phyloP scores from a whole-genome alignment of 64 coral and sea anemone genomes.

The Montipora cactus region DNA sequence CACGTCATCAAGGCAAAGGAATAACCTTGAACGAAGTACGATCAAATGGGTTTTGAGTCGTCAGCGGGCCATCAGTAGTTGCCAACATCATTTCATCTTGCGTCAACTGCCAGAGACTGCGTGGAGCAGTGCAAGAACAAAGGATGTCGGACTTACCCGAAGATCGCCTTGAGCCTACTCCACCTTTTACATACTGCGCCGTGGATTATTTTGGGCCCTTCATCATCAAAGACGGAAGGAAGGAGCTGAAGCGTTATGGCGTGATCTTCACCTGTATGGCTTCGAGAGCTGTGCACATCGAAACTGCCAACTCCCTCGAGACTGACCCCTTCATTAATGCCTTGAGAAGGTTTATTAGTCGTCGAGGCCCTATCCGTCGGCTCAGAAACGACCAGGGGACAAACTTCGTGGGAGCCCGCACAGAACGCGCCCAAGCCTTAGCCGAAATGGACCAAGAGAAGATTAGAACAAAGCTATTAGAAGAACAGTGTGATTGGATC shows the following conservation, averaged over 20 bases:
- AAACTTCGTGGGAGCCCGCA: background rate
- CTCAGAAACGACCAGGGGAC: background rate
- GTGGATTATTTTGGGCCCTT: background rate
- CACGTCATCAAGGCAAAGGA: no score
- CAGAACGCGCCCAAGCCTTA: background rate
- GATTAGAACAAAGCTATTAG: background rate
- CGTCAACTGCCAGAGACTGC: no score
- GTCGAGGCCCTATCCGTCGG: no score
- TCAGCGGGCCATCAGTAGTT: no score
- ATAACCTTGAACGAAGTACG: no score
- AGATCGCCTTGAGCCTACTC: background rate
- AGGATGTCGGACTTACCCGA: slow-evolving; percentile 2
- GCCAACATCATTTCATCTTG: no score
- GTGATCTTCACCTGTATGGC: background rate
- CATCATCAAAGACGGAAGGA: no score
- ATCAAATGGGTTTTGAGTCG: no score
- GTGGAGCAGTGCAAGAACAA: background rate
- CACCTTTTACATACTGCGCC: background rate
- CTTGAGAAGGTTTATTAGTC: background rate
- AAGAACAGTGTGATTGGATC: background rate
- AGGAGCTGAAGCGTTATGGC: no score
- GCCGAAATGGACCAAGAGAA: background rate
- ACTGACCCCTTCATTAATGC: background rate
- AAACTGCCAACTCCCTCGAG: background rate
- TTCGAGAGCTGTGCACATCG: background rate